phyloP scores from a whole-genome alignment of 2,888 invertebrate species.

The Hipparchia sbordonii region DNA sequence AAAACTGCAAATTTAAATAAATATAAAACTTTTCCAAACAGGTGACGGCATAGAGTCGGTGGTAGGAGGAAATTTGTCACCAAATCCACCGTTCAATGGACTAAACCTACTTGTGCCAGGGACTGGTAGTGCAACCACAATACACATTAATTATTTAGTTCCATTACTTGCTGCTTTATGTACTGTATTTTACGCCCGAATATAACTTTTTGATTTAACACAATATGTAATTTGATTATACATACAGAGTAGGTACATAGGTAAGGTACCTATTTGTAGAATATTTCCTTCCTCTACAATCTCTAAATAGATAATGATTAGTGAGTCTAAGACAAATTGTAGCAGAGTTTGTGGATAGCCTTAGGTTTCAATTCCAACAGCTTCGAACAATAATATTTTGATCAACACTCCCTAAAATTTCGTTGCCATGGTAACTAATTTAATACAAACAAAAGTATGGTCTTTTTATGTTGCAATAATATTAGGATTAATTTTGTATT shows the following conservation, averaged over 20 bases:
- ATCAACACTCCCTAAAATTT: background rate
- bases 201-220: background rate
- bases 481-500: background rate
- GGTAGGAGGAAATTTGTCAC: conserved; percentile 63
- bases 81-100: conserved; percentile 60
- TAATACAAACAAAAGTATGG: conserved; percentile 22
- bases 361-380: too few species aligned
- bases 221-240: background rate
- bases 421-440: conserved; percentile 26
- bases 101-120: conserved; percentile 77
- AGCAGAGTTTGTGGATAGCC: background rate
- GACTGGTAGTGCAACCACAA: conserved; percentile 48
- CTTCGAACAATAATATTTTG: background rate
- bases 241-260: too few species aligned
- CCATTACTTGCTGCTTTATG: background rate
- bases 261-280: too few species aligned
- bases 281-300: background rate
- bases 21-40: conserved; percentile 41
- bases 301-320: background rate
- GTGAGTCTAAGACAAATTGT: background rate
- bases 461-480: background rate
- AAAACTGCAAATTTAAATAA: too few species aligned
- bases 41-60: conserved; percentile 71
- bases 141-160: conserved; percentile 16
- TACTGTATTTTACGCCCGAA: background rate